These are phyloP conservation scores for Melanchra persicariae DNA, from an alignment of 2,888 invertebrate genomes.

Conservation along the genomic window DNA sequence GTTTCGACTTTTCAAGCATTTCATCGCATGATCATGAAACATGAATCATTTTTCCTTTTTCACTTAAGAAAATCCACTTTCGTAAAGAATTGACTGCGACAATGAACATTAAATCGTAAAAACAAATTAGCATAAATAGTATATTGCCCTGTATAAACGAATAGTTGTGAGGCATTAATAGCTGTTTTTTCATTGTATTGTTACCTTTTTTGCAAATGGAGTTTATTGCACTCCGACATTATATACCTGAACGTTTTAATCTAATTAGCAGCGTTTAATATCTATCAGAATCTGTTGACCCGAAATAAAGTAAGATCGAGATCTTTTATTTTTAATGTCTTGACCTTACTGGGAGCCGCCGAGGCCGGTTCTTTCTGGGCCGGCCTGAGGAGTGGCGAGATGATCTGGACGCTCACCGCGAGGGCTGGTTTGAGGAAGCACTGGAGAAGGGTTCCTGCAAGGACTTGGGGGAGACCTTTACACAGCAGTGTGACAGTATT, in stretches of 20 bases:
- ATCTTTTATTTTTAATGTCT: not conserved
- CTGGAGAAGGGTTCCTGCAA: no score
- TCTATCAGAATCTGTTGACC: not conserved
- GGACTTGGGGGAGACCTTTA: no score
- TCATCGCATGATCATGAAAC: slow-evolving; percentile 12
- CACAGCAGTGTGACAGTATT: no score
- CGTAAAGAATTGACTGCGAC: slow-evolving; percentile 14
- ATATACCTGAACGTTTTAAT: no score
- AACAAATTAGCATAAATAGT: slow-evolving; percentile 44
- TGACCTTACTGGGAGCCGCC: not conserved
- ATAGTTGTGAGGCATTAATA: slow-evolving; percentile 14
- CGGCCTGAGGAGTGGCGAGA: no score
- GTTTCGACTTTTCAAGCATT: not conserved
- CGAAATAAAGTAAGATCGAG: not conserved
- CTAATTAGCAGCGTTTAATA: not conserved
- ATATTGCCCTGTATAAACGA: slow-evolving; percentile 32
- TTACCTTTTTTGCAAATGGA: slow-evolving; percentile 8
- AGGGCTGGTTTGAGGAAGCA: no score
- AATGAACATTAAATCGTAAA: slow-evolving; percentile 25
- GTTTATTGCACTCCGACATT: not conserved
- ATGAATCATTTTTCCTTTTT: slow-evolving; percentile 23
- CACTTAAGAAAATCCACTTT: slow-evolving; percentile 10
- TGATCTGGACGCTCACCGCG: no score
- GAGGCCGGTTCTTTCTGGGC: no score
- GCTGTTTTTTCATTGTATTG: slow-evolving; percentile 8